Percentiles rank a stretch among this genome's conserved stretches.
Conservation (phyloP, 2,888 invertebrate species). For the Morpho achilles region DNA sequence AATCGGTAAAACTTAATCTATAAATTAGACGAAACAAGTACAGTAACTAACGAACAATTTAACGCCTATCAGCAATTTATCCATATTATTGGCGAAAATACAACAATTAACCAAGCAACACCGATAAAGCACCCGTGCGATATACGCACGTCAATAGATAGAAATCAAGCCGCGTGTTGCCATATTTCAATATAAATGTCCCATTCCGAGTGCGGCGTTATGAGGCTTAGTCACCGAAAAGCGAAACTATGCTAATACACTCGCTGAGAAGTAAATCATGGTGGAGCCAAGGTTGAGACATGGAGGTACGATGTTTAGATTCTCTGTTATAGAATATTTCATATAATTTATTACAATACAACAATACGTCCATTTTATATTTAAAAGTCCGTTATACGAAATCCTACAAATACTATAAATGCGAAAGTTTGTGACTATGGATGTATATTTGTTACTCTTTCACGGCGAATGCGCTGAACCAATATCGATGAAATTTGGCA, state of each 20-base stretch:
- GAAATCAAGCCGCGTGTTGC: conserved; percentile 23
- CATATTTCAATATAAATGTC: conserved; percentile 28
- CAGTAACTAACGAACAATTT: not conserved
- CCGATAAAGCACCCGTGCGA: conserved; percentile 21
- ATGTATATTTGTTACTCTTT: too few species aligned
- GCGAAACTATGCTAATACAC: conserved; percentile 51
- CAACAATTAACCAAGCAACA: conserved; percentile 22
- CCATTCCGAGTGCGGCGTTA: conserved; percentile 29
- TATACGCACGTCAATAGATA: conserved; percentile 24
- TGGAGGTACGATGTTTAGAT: conserved; percentile 31
- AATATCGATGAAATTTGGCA: too few species aligned
- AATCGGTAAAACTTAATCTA: too few species aligned
- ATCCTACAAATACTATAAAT: too few species aligned
- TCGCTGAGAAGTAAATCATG: conserved; percentile 55
- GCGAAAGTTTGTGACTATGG: too few species aligned
- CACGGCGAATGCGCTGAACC: too few species aligned
- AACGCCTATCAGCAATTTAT: conserved; percentile 6
- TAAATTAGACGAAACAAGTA: too few species aligned
- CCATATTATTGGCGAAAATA: conserved; percentile 13
- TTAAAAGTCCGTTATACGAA: too few species aligned
- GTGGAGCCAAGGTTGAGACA: conserved; percentile 50
- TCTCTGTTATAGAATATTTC: not conserved
- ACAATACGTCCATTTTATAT: too few species aligned
- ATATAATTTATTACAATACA: too few species aligned
- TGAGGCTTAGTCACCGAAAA: conserved; percentile 55